Percentiles rank a stretch among this genome's conserved stretches.
Evolutionary conservation across 2,113 vertebrate species (phyloP).

Genomic region (Ciconia stormi): DNA sequence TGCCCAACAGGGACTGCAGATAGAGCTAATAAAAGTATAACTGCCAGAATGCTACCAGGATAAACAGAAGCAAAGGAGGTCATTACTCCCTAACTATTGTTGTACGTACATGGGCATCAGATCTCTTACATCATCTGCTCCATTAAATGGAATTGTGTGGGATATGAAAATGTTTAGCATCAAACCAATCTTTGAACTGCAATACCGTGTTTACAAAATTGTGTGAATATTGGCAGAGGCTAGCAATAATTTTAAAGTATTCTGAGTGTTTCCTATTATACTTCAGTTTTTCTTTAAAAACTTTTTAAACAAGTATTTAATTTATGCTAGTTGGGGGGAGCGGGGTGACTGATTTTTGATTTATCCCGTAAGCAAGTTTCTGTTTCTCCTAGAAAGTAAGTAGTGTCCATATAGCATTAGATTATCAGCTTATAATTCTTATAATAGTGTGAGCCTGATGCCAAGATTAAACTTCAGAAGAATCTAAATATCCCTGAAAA

Average conservation of each 20-base stretch:
- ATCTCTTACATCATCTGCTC: neutral
- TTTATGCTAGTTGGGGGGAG: fast-evolving
- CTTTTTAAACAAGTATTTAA: fast-evolving
- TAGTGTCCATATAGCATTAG: neutral
- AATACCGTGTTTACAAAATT: neutral
- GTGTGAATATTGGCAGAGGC: neutral
- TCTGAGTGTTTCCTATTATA: neutral
- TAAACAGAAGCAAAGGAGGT: neutral
- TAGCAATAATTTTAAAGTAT: neutral
- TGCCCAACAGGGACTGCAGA: neutral
- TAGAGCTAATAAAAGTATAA: neutral
- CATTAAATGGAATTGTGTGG: neutral
- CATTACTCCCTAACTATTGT: neutral
- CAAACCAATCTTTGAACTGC: neutral
- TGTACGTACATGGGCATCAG: neutral
- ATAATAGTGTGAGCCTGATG: neutral
- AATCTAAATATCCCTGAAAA: neutral
- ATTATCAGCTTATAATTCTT: neutral
- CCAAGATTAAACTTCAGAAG: neutral
- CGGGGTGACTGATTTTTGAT: neutral
- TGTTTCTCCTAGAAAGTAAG: neutral
- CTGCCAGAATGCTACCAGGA: neutral
- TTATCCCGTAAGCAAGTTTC: neutral
- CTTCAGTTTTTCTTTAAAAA: neutral
- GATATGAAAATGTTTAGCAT: neutral